These are phyloP conservation scores for Spicauda simplicius DNA, from an alignment of 2,888 invertebrate genomes.

Conservation along the genomic window DNA sequence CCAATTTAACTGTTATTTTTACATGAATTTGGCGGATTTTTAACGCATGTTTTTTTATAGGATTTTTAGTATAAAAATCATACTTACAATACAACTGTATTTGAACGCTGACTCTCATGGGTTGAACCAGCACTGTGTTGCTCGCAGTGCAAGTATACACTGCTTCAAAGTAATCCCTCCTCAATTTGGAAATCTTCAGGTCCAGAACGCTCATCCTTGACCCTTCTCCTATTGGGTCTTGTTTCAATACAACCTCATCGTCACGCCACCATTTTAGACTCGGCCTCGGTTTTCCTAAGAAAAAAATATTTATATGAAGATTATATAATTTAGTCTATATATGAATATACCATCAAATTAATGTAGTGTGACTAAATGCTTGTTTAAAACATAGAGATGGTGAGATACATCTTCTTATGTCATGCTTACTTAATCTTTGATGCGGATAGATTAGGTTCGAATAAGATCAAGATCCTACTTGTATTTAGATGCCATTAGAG, in stretches of 20 bases:
- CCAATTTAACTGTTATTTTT: too few relatives aligned
- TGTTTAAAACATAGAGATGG: too few relatives aligned
- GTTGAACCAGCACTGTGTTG: constrained; percentile 88
- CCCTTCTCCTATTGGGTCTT: constrained; percentile 68
- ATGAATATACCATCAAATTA: too few relatives aligned
- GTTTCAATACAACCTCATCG: constrained; percentile 72
- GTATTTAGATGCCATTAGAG: too few relatives aligned
- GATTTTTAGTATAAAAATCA: not conserved
- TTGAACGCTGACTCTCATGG: constrained; percentile 87
- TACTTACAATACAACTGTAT: constrained; percentile 88
- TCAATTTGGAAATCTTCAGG: constrained; percentile 69
- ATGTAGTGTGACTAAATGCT: too few relatives aligned
- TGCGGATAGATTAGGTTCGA: too few relatives aligned
- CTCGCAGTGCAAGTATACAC: constrained; percentile 90
- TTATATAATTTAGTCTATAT: too few relatives aligned
- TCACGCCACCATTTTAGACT: constrained; percentile 78
- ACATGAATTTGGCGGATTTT: too few relatives aligned
- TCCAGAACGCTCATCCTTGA: constrained; percentile 66
- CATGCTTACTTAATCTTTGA: too few relatives aligned
- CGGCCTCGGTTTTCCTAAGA: constrained; percentile 77
- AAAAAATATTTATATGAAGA: constrained; percentile 24
- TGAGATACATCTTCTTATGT: too few relatives aligned
- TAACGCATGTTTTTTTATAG: too few relatives aligned
- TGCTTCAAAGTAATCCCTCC: constrained; percentile 87
- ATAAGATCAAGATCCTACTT: too few relatives aligned